These are phyloP conservation scores for Monodelphis domestica DNA, from an alignment of 2,797 vertebrate genomes.

Conservation along the genomic window DNA sequence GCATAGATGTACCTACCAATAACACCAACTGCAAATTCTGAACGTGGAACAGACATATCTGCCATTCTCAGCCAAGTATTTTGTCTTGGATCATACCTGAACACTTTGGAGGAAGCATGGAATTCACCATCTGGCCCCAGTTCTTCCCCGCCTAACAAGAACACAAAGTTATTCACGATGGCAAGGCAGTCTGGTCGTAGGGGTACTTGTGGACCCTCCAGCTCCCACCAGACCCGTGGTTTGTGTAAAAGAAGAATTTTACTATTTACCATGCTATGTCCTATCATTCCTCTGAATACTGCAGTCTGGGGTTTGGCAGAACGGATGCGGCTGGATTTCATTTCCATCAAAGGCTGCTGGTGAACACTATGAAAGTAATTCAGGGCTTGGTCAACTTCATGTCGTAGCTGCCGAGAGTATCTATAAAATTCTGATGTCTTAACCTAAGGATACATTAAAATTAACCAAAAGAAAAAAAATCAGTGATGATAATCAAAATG, in stretches of 20 bases:
- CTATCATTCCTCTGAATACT: conserved; percentile 99
- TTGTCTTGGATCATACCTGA: conserved; percentile 97
- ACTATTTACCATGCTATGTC: conserved; percentile 99
- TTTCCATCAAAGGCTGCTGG: conserved; percentile 96
- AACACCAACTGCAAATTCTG: conserved; percentile 98
- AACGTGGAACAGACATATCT: conserved; percentile 98
- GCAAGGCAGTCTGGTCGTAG: conserved; percentile 97
- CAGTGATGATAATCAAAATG: conserved; percentile 55
- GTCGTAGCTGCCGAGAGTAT: conserved; percentile 96
- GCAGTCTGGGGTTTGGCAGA: conserved; percentile 97
- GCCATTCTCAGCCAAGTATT: conserved; percentile 99
- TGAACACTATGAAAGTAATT: conserved; percentile 97
- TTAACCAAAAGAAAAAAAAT: conserved; percentile 63
- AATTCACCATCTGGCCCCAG: conserved; percentile 98
- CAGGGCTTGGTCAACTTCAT: conserved; percentile 96
- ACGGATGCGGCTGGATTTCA: conserved; percentile 96
- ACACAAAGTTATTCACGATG: conserved; percentile 98
- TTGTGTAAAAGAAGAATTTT: conserved; percentile 98
- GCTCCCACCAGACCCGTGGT: conserved; percentile 98
- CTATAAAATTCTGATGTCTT: conserved; percentile 99
- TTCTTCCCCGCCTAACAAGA: conserved; percentile 97
- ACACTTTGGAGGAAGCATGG: conserved; percentile 98
- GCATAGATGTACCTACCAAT: conserved; percentile 98
- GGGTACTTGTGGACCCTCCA: conserved; percentile 98
- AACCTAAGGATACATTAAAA: conserved; percentile 88